Conservation (phyloP, 2,113 vertebrate genomes). For the Ageneiosus marmoratus region DNA sequence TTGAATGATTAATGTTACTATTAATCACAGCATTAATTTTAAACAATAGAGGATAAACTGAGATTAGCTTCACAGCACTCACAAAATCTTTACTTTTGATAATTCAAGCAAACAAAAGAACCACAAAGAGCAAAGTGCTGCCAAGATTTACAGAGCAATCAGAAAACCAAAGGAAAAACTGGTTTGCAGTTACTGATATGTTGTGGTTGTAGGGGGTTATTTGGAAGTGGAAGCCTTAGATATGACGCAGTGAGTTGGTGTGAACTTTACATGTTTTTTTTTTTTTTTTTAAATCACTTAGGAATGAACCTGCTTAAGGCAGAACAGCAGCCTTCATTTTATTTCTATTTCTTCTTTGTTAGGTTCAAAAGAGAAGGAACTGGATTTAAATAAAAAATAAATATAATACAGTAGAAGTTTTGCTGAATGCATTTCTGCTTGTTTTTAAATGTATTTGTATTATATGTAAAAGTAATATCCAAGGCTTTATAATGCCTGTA, state of each 20-base stretch:
- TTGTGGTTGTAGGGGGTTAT: slow-evolving; percentile 58
- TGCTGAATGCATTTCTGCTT: background rate
- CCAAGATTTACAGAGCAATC: slow-evolving; percentile 27
- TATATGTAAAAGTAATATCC: background rate
- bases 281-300: background rate
- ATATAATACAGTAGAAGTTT: background rate
- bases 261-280: slow-evolving; percentile 52
- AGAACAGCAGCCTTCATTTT: background rate
- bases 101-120: slow-evolving; percentile 5
- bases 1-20: slow-evolving; percentile 7
- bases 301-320: background rate
- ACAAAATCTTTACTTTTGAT: background rate
- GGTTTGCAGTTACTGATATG: slow-evolving; percentile 64
- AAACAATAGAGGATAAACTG: background rate
- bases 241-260: slow-evolving; percentile 53
- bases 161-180: slow-evolving; percentile 60
- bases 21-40: background rate
- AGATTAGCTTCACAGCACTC: slow-evolving; percentile 1
- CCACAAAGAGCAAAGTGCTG: slow-evolving; percentile 18
- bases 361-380: background rate
- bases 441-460: background rate
- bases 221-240: slow-evolving; percentile 48
- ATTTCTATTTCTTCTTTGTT: background rate
- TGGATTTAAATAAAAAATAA: background rate
- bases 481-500: background rate